A percentile compares a stretch with the other conserved stretches of the same genome.
phyloP scores from a whole-genome alignment of 2,113 vertebrate species.

The Eolophus roseicapilla region DNA sequence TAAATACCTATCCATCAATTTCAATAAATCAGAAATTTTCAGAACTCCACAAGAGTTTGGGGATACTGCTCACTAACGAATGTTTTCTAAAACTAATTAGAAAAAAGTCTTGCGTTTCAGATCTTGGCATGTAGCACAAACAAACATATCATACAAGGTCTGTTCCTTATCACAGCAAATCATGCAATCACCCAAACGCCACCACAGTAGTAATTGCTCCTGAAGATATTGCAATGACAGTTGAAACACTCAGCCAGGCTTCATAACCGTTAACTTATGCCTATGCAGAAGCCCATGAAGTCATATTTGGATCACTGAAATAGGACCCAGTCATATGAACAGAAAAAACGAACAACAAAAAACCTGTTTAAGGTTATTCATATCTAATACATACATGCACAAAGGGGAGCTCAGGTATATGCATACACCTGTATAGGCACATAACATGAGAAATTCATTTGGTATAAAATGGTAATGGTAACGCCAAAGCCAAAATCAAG shows the following conservation, averaged over 20 bases:
- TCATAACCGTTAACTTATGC: accelerated
- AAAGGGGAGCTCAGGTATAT: neutral
- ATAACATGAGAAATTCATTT: neutral
- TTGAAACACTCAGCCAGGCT: neutral
- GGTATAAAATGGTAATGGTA: neutral
- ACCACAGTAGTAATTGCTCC: neutral
- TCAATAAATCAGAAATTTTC: neutral
- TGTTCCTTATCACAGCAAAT: neutral
- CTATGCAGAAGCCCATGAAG: neutral
- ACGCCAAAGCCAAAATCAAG: neutral
- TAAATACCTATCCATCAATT: neutral
- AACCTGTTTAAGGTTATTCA: neutral
- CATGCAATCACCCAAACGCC: neutral
- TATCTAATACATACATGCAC: no score
- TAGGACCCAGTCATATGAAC: neutral
- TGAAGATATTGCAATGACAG: no score
- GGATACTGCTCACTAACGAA: neutral
- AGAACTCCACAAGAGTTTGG: neutral
- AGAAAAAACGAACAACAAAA: neutral
- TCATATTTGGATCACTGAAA: no score
- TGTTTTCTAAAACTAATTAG: neutral
- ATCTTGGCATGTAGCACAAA: neutral
- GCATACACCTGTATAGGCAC: no score
- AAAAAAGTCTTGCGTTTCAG: neutral
- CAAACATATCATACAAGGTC: neutral